Conservation (phyloP, 2,797 vertebrate species). For the Semaprochilodus insignis region DNA sequence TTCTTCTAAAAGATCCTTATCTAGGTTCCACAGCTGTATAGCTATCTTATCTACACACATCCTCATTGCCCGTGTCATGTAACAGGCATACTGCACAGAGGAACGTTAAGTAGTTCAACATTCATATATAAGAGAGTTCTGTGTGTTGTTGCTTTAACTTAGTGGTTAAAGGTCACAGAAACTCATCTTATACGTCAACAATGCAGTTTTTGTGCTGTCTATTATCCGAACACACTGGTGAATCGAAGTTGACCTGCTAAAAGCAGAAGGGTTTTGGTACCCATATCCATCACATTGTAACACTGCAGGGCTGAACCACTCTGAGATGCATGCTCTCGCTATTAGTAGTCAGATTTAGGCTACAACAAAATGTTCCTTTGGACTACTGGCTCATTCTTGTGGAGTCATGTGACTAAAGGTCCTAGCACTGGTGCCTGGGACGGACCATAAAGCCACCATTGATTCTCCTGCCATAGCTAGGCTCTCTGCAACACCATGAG, state of each 20-base stretch:
- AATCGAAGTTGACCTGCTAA: background rate
- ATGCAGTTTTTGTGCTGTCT: background rate
- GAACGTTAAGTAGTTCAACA: too few relatives aligned
- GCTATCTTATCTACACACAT: background rate
- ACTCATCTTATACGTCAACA: background rate
- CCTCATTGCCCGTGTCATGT: background rate
- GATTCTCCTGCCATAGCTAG: slow-evolving; percentile 61
- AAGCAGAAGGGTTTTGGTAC: background rate
- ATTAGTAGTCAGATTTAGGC: background rate
- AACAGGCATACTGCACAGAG: background rate
- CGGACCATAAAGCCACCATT: slow-evolving; percentile 77
- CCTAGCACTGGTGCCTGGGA: slow-evolving; percentile 70
- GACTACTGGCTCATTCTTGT: slow-evolving; percentile 48
- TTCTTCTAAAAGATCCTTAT: too few relatives aligned
- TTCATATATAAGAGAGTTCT: too few relatives aligned
- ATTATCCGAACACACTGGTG: background rate
- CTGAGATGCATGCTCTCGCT: background rate
- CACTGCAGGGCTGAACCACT: background rate
- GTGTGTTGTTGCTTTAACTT: too few relatives aligned
- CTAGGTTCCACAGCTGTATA: background rate
- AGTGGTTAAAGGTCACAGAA: background rate
- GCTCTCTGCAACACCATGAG: slow-evolving; percentile 57
- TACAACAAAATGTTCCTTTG: slow-evolving; percentile 45
- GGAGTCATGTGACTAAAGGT: slow-evolving; percentile 62
- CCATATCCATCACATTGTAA: background rate